Base-by-base conservation (phyloP, 2,888 invertebrate species). In the Lochmaea capreae region DNA sequence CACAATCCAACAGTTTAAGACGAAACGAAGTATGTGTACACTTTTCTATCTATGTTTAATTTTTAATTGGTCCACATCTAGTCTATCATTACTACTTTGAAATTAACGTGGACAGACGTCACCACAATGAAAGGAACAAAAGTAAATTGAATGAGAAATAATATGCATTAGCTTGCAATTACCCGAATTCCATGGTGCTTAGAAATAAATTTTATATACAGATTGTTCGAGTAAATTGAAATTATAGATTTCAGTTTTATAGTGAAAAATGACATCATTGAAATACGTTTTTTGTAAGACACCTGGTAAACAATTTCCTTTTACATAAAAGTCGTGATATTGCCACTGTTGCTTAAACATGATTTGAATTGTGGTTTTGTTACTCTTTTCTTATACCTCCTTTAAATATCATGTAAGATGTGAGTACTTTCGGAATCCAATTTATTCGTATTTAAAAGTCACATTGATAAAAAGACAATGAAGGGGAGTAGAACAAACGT, bases 261-360 rank as follows among this genome's bases (percentile, higher is more conserved):
- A n/a, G 39, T 39, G 14, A 33, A 14, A 63, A 42, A 63, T 63
- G 62, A 63, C 62, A 43, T 43, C 16, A 63, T 43, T 16, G 10
- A 43, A 18, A 12, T 63, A 42, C 42, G 18, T 63, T 63, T 63
- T 26, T 63, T 42, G 62, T 63, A 63, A 63, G 16, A 63, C 62
- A 63, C 33, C 43, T 18, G 62, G 62, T 63, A 43, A 63, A 63
- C 62, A 43, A 63, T 43, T 63, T 63, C 42, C 62, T 43, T 63
- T 63, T 43, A 63, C 62, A 63, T 63, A 43, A 10, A 63, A 63
- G 39, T 63, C 62, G 62, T 63, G 62, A 63, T 63, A 43, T 63
- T 63, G 62, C 62, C 11, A 63, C 62, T 43, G 62, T 63, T 63
- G 16, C 62, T 63, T 10, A 63, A 63, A 16, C 62, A 6, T 63